Percentiles rank a stretch among this genome's conserved stretches.
phyloP scores from a whole-genome alignment of 2,113 vertebrate genomes.

The Pseudorhombus dupliciocellatus region DNA sequence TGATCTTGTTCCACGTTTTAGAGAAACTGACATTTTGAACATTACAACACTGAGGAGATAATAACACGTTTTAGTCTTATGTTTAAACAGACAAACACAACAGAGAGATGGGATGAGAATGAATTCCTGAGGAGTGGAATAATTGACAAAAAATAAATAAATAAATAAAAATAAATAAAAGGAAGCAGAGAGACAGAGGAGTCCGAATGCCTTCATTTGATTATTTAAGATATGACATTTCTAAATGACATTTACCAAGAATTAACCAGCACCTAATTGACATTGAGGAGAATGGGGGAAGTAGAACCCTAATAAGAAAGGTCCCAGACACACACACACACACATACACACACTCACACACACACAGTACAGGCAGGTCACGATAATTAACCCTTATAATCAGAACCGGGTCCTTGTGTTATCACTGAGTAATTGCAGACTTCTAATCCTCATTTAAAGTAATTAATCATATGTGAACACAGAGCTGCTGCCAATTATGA shows the following conservation, averaged over 20 bases:
- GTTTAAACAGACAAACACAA: not conserved
- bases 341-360: constrained; percentile 26
- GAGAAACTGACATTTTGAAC: too few relatives aligned
- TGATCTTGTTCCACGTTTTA: too few relatives aligned
- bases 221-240: constrained; percentile 62
- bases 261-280: constrained; percentile 45
- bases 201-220: constrained; percentile 38
- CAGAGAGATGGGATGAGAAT: not conserved
- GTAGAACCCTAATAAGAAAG: constrained; percentile 21
- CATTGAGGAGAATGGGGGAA: constrained; percentile 38
- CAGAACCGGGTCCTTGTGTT: constrained; percentile 55
- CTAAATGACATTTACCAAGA: constrained; percentile 55
- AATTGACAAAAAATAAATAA: not conserved
- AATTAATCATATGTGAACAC: constrained; percentile 75
- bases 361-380: constrained; percentile 45
- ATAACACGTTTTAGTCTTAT: too few relatives aligned
- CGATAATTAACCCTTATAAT: constrained; percentile 77
- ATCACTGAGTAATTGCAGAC: constrained; percentile 74
- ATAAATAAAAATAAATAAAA: not conserved
- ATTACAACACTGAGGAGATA: too few relatives aligned
- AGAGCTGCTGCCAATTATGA: constrained; percentile 64
- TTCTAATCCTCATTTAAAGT: constrained; percentile 71
- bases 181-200: constrained; percentile 5
- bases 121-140: not conserved
- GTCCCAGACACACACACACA: constrained; percentile 34